Evolutionary conservation across 1,140 invertebrate species (phyloP).

Genomic region (Drosophila tristis): DNA sequence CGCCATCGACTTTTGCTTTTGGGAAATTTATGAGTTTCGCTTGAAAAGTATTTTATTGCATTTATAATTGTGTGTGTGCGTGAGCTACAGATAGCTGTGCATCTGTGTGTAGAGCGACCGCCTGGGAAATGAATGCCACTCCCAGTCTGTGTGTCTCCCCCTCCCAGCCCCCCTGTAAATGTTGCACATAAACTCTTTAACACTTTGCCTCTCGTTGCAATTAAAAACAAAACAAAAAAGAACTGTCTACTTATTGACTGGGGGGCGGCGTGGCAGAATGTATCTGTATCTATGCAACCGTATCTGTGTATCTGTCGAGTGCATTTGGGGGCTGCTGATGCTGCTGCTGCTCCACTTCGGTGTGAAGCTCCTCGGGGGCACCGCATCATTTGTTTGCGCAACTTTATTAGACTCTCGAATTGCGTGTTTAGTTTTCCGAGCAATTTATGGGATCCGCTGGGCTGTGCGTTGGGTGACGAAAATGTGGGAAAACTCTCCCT

Average conservation of each 20-base stretch:
- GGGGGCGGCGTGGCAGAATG: conserved; percentile 67
- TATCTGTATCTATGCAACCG: conserved; percentile 54
- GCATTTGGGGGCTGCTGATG: conserved; percentile 53
- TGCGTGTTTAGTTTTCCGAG: conserved; percentile 78
- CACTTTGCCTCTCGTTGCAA: conserved; percentile 81
- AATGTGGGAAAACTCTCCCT: conserved; percentile 65
- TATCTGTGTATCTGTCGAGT: conserved; percentile 54
- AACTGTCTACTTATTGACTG: conserved; percentile 69
- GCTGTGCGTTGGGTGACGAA: conserved; percentile 46
- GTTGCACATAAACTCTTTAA: conserved; percentile 84
- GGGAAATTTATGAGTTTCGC: conserved; percentile 83
- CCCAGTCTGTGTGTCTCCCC: conserved; percentile 10
- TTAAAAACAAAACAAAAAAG: conserved; percentile 57
- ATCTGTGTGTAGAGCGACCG: conserved; percentile 26
- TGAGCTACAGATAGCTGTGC: conserved; percentile 31
- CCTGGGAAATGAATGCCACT: conserved; percentile 69
- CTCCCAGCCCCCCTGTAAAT: conserved; percentile 55
- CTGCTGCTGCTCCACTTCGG: conserved; percentile 65
- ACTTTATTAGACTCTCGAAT: conserved; percentile 83
- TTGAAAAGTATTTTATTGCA: conserved; percentile 84
- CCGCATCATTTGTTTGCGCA: conserved; percentile 83
- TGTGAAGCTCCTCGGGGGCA: conserved; percentile 55
- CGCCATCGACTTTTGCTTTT: conserved; percentile 73
- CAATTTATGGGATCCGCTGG: conserved; percentile 63
- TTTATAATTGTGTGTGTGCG: conserved; percentile 79